Evolutionary conservation across 2,113 vertebrate genomes (phyloP).

Genomic region (Daubentonia madagascariensis): DNA sequence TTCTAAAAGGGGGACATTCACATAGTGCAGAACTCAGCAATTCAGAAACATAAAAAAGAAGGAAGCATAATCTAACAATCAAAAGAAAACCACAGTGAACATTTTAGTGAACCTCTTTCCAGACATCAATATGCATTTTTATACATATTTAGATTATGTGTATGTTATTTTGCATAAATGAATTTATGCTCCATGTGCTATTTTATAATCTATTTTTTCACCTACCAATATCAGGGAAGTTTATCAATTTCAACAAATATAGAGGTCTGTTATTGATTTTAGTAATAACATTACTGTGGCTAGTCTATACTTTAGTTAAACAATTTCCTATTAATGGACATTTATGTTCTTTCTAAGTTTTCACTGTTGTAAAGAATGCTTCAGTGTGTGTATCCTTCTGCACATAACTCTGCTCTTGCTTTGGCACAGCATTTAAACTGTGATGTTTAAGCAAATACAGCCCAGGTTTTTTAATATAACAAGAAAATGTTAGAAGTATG

Average conservation of each 20-base stretch:
- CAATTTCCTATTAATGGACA: not conserved
- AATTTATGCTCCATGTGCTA: not conserved
- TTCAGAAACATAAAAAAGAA: not conserved
- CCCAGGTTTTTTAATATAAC: not conserved
- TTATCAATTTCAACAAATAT: not conserved
- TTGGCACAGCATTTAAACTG: too few species aligned
- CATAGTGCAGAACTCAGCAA: not conserved
- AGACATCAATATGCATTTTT: not conserved
- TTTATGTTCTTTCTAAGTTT: not conserved
- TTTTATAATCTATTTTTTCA: not conserved
- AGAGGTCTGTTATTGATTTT: not conserved
- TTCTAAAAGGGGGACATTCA: not conserved
- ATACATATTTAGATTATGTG: not conserved
- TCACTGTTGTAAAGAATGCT: not conserved
- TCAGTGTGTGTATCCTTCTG: not conserved
- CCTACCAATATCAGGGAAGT: not conserved
- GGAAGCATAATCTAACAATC: not conserved
- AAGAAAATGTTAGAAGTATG: not conserved
- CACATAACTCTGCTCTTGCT: not conserved
- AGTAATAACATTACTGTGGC: not conserved
- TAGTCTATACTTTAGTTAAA: not conserved
- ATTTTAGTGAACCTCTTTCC: not conserved
- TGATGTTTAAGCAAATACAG: not conserved
- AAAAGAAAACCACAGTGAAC: not conserved
- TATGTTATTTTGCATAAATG: not conserved